Conservation (phyloP, 1,140 invertebrate species). For the Diorhabda carinulata region DNA sequence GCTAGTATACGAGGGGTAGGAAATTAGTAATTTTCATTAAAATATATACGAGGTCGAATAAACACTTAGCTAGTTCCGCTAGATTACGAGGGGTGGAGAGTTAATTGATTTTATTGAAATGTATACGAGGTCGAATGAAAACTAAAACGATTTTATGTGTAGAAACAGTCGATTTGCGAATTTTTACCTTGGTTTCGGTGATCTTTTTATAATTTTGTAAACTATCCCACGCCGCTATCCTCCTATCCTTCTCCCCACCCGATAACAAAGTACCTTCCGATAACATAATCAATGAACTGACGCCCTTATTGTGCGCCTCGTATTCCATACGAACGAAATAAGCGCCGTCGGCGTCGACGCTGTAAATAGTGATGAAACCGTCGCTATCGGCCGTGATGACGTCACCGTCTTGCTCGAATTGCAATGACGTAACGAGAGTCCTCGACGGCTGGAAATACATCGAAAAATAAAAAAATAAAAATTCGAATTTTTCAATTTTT, state of each 20-base stretch:
- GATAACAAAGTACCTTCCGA: slow-evolving; percentile 85
- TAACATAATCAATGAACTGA: slow-evolving; percentile 80
- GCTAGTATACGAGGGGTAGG: too few relatives aligned
- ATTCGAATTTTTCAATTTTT: too few relatives aligned
- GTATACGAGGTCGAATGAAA: too few relatives aligned
- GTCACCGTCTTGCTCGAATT: slow-evolving; percentile 90
- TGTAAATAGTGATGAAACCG: slow-evolving; percentile 92
- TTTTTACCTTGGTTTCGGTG: slow-evolving; percentile 76
- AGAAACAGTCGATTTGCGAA: too few relatives aligned
- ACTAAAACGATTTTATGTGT: too few relatives aligned
- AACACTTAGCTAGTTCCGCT: too few relatives aligned
- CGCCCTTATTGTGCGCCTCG: slow-evolving; percentile 82
- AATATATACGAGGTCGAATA: too few relatives aligned
- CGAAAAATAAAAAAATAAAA: too few relatives aligned
- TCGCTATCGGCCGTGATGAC: slow-evolving; percentile 91
- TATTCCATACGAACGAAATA: slow-evolving; percentile 86
- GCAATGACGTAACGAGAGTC: slow-evolving; percentile 77
- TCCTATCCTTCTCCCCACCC: slow-evolving; percentile 83
- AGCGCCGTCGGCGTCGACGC: slow-evolving; percentile 80
- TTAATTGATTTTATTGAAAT: too few relatives aligned
- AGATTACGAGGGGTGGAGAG: too few relatives aligned
- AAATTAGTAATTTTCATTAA: too few relatives aligned
- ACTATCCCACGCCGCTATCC: slow-evolving; percentile 89
- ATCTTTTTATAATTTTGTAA: slow-evolving; percentile 86
- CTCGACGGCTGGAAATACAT: slow-evolving; percentile 62